Conservation (phyloP, 2,113 vertebrate species). For the Diadophis punctatus region DNA sequence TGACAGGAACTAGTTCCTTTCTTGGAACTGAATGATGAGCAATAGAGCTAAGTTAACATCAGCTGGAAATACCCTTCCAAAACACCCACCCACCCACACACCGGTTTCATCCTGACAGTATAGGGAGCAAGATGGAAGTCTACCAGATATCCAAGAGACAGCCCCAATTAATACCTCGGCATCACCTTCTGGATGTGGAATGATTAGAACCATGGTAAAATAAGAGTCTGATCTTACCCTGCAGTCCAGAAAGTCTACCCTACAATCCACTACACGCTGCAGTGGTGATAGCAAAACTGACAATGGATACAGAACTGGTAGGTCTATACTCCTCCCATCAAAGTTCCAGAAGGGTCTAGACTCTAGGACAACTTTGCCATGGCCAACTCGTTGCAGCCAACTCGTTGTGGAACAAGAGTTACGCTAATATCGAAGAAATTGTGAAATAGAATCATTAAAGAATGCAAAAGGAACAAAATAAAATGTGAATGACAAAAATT, state of each 20-base stretch:
- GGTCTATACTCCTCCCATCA: not conserved
- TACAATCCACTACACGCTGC: not conserved
- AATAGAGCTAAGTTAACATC: not conserved
- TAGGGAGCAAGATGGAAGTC: not conserved
- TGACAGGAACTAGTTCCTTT: not conserved
- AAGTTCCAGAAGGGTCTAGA: not conserved
- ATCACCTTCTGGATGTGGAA: not conserved
- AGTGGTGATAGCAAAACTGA: not conserved
- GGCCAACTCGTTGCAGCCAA: too few species aligned
- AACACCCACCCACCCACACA: not conserved
- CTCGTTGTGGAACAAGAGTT: not conserved
- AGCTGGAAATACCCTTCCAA: not conserved
- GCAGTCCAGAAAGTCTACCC: not conserved
- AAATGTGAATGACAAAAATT: not conserved
- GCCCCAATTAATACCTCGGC: not conserved
- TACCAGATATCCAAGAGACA: not conserved
- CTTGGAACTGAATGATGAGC: not conserved
- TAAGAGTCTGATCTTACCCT: not conserved
- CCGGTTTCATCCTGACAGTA: not conserved
- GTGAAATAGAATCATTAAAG: not conserved
- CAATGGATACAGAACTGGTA: not conserved
- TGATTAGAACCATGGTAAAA: not conserved
- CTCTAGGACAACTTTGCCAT: not conserved
- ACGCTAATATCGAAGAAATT: not conserved
- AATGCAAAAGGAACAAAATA: not conserved